A percentile compares a stretch with the other conserved stretches of the same genome.
Conservation (phyloP, 2,113 vertebrate species). For the Lycaon pictus region DNA sequence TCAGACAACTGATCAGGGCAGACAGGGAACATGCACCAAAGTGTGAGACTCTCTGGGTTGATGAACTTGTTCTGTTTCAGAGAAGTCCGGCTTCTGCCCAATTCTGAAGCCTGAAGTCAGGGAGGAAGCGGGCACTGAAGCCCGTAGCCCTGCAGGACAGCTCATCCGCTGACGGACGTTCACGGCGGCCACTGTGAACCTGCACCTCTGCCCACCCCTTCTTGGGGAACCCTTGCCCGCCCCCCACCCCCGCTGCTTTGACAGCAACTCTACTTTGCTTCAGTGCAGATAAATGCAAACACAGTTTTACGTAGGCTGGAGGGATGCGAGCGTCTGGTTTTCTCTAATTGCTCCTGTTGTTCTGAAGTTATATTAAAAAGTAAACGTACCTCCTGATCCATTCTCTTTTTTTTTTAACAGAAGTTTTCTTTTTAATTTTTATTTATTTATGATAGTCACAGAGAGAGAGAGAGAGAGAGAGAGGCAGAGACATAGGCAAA, state of each 20-base stretch:
- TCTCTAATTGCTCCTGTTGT: background rate
- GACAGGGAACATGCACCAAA: fast-evolving
- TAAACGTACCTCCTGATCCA: no score
- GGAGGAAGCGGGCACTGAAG: fast-evolving
- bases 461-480: no score
- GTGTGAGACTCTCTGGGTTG: background rate
- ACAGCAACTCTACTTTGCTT: background rate
- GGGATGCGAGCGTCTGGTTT: fast-evolving
- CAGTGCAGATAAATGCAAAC: fast-evolving
- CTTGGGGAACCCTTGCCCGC: fast-evolving
- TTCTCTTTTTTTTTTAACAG: background rate
- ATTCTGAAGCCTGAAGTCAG: background rate
- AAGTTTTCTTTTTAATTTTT: no score
- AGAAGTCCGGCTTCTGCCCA: background rate
- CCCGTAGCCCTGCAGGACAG: fast-evolving
- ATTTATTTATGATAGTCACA: no score
- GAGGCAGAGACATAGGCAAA: no score
- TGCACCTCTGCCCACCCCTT: no score
- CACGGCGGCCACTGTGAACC: background rate
- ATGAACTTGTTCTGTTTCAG: background rate
- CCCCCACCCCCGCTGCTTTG: fast-evolving
- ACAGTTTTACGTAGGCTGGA: fast-evolving
- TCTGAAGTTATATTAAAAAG: background rate
- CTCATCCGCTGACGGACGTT: fast-evolving
- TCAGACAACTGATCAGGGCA: background rate